phyloP scores from a whole-genome alignment of 2,888 invertebrate genomes.

The Gastrophysa polygoni region DNA sequence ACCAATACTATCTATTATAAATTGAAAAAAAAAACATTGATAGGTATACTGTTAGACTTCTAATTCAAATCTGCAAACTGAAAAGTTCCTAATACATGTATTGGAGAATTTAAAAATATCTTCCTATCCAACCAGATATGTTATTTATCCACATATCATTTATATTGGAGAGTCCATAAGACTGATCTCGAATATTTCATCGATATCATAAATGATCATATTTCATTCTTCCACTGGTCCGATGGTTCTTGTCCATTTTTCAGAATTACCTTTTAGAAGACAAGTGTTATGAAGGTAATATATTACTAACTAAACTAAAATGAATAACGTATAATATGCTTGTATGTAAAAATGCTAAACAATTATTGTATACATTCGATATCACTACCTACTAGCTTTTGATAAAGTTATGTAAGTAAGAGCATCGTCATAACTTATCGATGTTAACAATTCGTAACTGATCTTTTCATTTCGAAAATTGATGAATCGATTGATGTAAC shows the following conservation, averaged over 20 bases:
- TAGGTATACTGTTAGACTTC: constrained; percentile 6
- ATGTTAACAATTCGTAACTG: not conserved
- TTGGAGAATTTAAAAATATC: constrained; percentile 15
- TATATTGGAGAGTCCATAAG: constrained; percentile 29
- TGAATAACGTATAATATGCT: constrained; percentile 26
- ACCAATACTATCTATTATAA: not conserved
- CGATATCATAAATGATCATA: constrained; percentile 14
- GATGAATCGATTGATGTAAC: too few relatives aligned
- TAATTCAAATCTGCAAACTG: constrained; percentile 1
- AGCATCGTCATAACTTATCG: not conserved
- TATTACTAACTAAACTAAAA: constrained; percentile 11
- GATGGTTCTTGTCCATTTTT: constrained; percentile 29
- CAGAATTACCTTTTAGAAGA: constrained; percentile 24
- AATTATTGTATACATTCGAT: constrained; percentile 23
- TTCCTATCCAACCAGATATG: not conserved
- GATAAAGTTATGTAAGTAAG: constrained; percentile 12
- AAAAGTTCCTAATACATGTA: constrained; percentile 25
- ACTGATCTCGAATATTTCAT: constrained; percentile 22
- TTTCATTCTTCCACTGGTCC: constrained; percentile 10
- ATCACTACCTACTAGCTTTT: not conserved
- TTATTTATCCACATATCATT: constrained; percentile 4
- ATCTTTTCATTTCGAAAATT: too few relatives aligned
- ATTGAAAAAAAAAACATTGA: constrained; percentile 9
- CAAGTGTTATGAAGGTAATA: constrained; percentile 29
- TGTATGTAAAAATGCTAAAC: constrained; percentile 35